Base-by-base conservation (phyloP, 2,797 vertebrate genomes). In the Tolypeutes matacus region DNA sequence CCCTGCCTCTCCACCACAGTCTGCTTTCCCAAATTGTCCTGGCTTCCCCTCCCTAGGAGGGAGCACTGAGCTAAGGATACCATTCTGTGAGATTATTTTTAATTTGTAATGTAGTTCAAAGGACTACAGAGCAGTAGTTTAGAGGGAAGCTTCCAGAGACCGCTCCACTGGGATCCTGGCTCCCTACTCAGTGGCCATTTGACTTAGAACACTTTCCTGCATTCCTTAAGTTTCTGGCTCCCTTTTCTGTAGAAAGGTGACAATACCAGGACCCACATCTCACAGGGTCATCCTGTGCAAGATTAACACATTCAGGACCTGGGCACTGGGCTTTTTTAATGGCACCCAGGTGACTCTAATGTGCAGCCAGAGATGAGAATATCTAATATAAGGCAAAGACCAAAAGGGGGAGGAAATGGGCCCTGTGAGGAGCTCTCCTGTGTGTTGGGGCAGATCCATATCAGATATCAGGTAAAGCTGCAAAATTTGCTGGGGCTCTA, bases 51-150 rank as follows among this genome's bases (percentile, higher is more conserved):
- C 25, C 49, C 62, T 65, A 18, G 25, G 67, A 39, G 34, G 51
- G 7, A 62, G 23, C 0, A 0, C 49, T 25, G 49, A 95, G 42
- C 72, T 56, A 49, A 60, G 67, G 90, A n/a, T 9, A 56, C 0
- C 3, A 62, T 69, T 70, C 67, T 51, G 39, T 62, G 56, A 86
- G 73, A 77, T 67, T n/a, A 62, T 69, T 93, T 95, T 87, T 42
- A 56, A 89, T 86, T 90, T 86, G 31, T 83, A 67, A 72, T 62
- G 42, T 46, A 60, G n/a, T 85, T 89, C n/a, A 86, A 62, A 29
- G 67, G 62, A 65, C 75, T 34, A 29, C 51, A 53, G 27, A 34
- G 65, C 17, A 34, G 31, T 85, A 5, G 49, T 81, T 82, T 46
- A 42, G 29, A 94, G 27, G 27, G 31, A 80, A 86, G 42, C 13